These are phyloP conservation scores for Electrona antarctica DNA, from an alignment of 2,113 vertebrate genomes.

Conservation along the genomic window DNA sequence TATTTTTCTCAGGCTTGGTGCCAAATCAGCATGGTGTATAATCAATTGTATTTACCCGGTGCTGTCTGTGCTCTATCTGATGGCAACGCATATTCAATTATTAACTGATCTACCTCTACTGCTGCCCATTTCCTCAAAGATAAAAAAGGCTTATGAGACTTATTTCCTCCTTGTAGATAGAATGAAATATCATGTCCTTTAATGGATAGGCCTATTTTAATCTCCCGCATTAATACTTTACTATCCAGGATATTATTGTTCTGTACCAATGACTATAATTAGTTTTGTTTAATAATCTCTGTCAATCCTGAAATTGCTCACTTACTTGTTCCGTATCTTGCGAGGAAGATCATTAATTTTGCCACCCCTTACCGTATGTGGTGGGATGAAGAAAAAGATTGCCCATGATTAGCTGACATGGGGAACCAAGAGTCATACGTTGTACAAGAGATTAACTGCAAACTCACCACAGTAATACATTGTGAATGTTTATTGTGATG, in stretches of 20 bases:
- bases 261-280: constrained; percentile 85
- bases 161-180: constrained; percentile 82
- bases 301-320: constrained; percentile 81
- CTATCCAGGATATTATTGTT: constrained; percentile 87
- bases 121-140: constrained; percentile 79
- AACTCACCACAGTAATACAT: background rate
- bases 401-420: constrained; percentile 36
- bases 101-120: constrained; percentile 76
- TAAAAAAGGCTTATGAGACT: constrained; percentile 80
- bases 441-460: constrained; percentile 10
- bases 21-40: constrained; percentile 47
- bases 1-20: constrained; percentile 15
- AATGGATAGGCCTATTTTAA: constrained; percentile 87
- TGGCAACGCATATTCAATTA: constrained; percentile 72
- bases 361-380: constrained; percentile 37
- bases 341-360: constrained; percentile 69
- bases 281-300: constrained; percentile 86
- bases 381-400: constrained; percentile 20
- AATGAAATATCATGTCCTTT: constrained; percentile 83
- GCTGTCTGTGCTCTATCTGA: constrained; percentile 54
- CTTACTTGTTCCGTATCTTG: constrained; percentile 73
- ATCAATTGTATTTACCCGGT: constrained; percentile 48
- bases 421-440: constrained; percentile 18
- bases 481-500: background rate
- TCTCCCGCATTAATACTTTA: constrained; percentile 84